These are phyloP conservation scores for Catocala nupta DNA, from an alignment of 2,888 invertebrate species.

Conservation along the genomic window DNA sequence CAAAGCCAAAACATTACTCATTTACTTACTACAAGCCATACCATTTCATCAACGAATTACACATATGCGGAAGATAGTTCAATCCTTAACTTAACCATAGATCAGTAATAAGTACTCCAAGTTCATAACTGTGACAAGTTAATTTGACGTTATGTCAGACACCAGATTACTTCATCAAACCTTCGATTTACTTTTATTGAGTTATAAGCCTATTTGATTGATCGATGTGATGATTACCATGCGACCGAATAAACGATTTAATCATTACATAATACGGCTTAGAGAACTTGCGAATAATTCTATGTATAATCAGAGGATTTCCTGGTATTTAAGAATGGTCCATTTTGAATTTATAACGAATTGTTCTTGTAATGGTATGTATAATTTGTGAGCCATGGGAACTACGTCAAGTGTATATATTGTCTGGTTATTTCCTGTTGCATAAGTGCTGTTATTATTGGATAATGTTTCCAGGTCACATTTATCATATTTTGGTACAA, in stretches of 20 bases:
- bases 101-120: too few relatives aligned
- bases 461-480: too few relatives aligned
- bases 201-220: conserved; percentile 1
- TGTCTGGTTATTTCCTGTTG: not conserved
- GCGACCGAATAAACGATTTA: not conserved
- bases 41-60: too few relatives aligned
- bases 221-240: not conserved
- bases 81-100: too few relatives aligned
- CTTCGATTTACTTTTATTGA: not conserved
- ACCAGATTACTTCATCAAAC: not conserved
- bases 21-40: too few relatives aligned
- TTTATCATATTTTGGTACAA: too few relatives aligned
- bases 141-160: conserved; percentile 4
- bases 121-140: not conserved
- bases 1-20: too few relatives aligned
- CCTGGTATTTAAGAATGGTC: not conserved
- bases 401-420: conserved; percentile 2
- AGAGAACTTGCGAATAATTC: not conserved
- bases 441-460: too few relatives aligned
- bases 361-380: not conserved
- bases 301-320: conserved; percentile 7
- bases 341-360: conserved; percentile 10
- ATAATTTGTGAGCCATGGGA: conserved; percentile 8
- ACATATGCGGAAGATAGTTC: too few relatives aligned
- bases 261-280: conserved; percentile 5